These are phyloP conservation scores for Pteronotus mesoamericanus DNA, from an alignment of 2,797 vertebrate species.

Conservation along the genomic window DNA sequence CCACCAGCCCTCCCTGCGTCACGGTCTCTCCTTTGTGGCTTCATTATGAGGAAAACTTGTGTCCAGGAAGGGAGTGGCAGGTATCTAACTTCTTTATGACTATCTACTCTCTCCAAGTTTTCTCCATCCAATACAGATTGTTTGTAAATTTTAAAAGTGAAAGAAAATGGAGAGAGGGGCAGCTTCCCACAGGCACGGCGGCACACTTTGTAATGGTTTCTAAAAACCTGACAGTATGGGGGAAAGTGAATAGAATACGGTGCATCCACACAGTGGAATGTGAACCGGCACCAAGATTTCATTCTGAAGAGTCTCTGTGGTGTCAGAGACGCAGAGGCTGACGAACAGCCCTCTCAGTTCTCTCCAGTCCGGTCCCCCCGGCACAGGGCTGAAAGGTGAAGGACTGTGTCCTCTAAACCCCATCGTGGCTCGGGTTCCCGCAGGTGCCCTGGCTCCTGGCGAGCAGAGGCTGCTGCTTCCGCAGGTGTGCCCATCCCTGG, in stretches of 20 bases:
- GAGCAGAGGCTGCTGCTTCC: background rate
- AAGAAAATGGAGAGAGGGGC: background rate
- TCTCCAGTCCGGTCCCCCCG: background rate
- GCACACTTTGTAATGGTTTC: background rate
- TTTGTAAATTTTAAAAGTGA: background rate
- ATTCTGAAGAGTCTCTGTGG: background rate
- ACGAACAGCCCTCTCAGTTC: fast-evolving
- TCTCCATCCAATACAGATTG: background rate
- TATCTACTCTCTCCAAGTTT: background rate
- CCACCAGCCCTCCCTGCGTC: background rate
- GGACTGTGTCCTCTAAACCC: background rate
- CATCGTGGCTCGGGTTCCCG: background rate
- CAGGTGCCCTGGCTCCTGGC: background rate
- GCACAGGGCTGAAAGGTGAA: background rate
- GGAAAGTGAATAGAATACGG: background rate
- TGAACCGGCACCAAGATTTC: background rate
- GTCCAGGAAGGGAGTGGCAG: fast-evolving
- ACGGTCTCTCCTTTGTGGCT: background rate
- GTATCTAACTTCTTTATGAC: background rate
- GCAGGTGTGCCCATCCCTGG: background rate
- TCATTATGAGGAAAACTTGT: background rate
- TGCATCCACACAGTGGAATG: fast-evolving
- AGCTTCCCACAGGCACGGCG: too few relatives aligned
- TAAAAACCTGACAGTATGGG: background rate
- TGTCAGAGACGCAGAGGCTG: background rate